Percentiles rank a stretch among this genome's conserved stretches.
Evolutionary conservation across 2,888 invertebrate species (phyloP).

Genomic region (Parnassius orleans): DNA sequence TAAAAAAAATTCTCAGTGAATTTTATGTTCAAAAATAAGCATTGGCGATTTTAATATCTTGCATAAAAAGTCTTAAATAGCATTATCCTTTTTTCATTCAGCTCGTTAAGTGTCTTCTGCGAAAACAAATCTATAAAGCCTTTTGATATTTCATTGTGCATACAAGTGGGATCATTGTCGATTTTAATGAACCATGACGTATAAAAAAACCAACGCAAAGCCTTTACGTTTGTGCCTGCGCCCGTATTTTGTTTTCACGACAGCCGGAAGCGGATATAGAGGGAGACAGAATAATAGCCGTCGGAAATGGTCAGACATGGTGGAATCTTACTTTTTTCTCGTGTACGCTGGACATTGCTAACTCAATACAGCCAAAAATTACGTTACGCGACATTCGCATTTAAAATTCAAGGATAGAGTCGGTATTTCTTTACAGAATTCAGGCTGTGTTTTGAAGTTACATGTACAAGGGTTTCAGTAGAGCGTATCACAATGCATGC

Average conservation of each 20-base stretch:
- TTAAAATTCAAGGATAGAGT: constrained; percentile 28
- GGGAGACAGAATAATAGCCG: constrained; percentile 81
- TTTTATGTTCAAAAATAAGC: too few relatives aligned
- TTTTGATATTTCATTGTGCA: constrained; percentile 37
- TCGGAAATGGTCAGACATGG: constrained; percentile 81
- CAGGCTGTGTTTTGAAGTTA: constrained; percentile 37
- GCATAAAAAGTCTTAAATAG: too few relatives aligned
- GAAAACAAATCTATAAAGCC: constrained; percentile 28
- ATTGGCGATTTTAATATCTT: too few relatives aligned
- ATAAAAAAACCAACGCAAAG: constrained; percentile 36
- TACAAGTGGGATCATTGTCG: constrained; percentile 36
- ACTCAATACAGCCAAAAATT: constrained; percentile 52
- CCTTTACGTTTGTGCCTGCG: constrained; percentile 48
- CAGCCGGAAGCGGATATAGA: constrained; percentile 79
- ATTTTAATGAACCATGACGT: constrained; percentile 41
- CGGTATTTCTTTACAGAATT: constrained; percentile 27
- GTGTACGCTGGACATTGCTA: constrained; percentile 67
- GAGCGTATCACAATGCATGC: constrained; percentile 49
- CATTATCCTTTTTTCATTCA: too few relatives aligned
- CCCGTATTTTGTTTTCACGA: constrained; percentile 76
- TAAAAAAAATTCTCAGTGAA: too few relatives aligned
- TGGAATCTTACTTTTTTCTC: constrained; percentile 72
- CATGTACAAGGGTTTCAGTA: constrained; percentile 44
- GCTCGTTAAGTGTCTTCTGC: not conserved
- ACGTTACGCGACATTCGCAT: constrained; percentile 31